Conservation (phyloP, 2,888 invertebrate genomes). For the Psylliodes chrysocephalus region DNA sequence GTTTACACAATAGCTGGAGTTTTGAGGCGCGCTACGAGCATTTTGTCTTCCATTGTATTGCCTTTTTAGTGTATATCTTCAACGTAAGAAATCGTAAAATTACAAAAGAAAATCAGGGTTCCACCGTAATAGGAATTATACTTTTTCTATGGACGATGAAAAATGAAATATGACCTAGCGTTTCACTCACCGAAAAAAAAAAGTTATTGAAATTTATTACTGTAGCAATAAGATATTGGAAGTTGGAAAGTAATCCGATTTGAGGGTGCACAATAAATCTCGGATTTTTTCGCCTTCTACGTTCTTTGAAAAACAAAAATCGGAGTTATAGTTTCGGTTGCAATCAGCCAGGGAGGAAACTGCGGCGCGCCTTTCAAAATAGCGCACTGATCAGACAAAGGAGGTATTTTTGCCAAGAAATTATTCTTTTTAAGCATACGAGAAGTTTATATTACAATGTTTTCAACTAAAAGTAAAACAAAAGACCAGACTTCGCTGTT, state of each 20-base stretch:
- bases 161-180: constrained; percentile 33
- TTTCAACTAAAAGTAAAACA: neutral
- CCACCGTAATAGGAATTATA: constrained; percentile 25
- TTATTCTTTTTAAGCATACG: neutral
- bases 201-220: constrained; percentile 26
- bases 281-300: constrained; percentile 27
- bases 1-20: constrained; percentile 26
- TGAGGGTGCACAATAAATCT: constrained; percentile 23
- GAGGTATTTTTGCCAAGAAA: constrained; percentile 5
- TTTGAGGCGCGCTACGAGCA: constrained; percentile 2
- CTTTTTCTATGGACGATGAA: constrained; percentile 26
- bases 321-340: constrained; percentile 1
- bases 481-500: neutral
- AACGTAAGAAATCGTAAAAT: constrained; percentile 30
- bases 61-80: constrained; percentile 18
- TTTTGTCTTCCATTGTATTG: constrained; percentile 28
- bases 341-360: constrained; percentile 9
- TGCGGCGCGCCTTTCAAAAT: neutral
- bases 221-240: constrained; percentile 26
- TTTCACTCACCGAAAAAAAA: constrained; percentile 17
- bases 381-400: neutral
- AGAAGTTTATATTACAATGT: too few relatives aligned
- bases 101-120: constrained; percentile 23
- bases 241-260: constrained; percentile 34
- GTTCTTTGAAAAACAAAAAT: constrained; percentile 16